A percentile compares a stretch with the other conserved stretches of the same genome.
phyloP scores from a whole-genome alignment of 2,888 invertebrate genomes.

The Ptychoptera albimana region DNA sequence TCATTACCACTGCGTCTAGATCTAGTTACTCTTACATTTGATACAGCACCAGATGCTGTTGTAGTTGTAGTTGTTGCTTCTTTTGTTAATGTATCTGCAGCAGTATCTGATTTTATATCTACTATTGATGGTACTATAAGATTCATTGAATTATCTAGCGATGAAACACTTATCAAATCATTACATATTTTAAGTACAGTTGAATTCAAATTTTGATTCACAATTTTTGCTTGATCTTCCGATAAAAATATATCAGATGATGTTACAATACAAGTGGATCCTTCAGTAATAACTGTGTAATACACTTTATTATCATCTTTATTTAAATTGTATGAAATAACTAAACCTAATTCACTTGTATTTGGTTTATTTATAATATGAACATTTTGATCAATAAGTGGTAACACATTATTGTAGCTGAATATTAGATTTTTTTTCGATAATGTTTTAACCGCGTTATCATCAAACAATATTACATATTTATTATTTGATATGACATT shows the following conservation, averaged over 20 bases:
- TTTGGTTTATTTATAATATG: slow-evolving; percentile 38
- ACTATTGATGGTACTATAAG: too few relatives aligned
- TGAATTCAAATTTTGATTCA: slow-evolving; percentile 12
- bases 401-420: slow-evolving; percentile 28
- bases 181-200: too few relatives aligned
- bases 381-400: slow-evolving; percentile 36
- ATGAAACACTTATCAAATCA: too few relatives aligned
- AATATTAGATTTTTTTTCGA: slow-evolving; percentile 45
- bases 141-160: too few relatives aligned
- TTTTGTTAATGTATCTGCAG: not conserved
- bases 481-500: slow-evolving; percentile 40
- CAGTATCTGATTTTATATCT: not conserved
- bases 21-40: slow-evolving; percentile 4
- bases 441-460: slow-evolving; percentile 40
- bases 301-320: slow-evolving; percentile 25
- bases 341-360: slow-evolving; percentile 37
- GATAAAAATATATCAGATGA: slow-evolving; percentile 38
- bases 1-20: slow-evolving; percentile 12
- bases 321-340: slow-evolving; percentile 30
- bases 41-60: slow-evolving; percentile 1
- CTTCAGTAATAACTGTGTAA: slow-evolving; percentile 16
- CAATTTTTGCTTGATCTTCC: slow-evolving; percentile 36
- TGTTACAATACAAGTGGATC: slow-evolving; percentile 34
- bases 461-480: slow-evolving; percentile 45
- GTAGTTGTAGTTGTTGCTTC: not conserved